Base-by-base conservation (phyloP, 1,140 invertebrate species). In the Phortica variegata region DNA sequence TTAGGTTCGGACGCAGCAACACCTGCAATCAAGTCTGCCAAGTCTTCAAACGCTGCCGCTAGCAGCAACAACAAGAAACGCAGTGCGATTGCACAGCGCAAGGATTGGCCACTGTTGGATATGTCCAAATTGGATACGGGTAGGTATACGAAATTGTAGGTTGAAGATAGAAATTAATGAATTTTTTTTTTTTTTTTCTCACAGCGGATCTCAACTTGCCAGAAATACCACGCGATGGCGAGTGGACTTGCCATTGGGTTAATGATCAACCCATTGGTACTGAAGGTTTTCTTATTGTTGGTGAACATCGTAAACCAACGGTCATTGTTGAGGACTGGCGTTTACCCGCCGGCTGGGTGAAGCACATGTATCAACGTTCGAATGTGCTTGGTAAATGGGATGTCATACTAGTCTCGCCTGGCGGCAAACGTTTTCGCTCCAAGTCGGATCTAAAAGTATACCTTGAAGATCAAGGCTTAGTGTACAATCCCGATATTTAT, bases 341-440 rank as follows among this genome's bases (percentile, higher is more conserved):
- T 41, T 65, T 91, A 56, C 87, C 87, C 2, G 61, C 78, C 2
- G 85, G 85, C 3, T 91, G 88, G 88, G 81, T 81, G 2, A 90
- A 90, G 72, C 86, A 88, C 65, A 84, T 89, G 65, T 84, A 85
- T 2, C 83, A 85, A 58, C 77, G 87, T 33, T 83, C 81, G 46
- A 79, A 81, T 52, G 85, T 85, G 3, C 84, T 85, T 10, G 87
- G 87, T 5, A 90, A 90, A 72, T 91, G 88, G 88, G 87, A 90
- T 72, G 86, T 89, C 7, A 82, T 89, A 48, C 80, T 90, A 50
- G 77, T 89, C 47, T 86, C 84, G 43, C 83, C 84, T 0, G 80
- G 81, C 20, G 82, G 83, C 23, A 78, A 80, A 23, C 77, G 81
- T 19, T 84, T 86, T 54, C 79, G 85, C 36, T 81, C 80, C 0